Evolutionary conservation across 2,113 vertebrate genomes (phyloP), one percentile per base, ranked within the genome.

Genomic region (Cephalopterus ornatus): DNA sequence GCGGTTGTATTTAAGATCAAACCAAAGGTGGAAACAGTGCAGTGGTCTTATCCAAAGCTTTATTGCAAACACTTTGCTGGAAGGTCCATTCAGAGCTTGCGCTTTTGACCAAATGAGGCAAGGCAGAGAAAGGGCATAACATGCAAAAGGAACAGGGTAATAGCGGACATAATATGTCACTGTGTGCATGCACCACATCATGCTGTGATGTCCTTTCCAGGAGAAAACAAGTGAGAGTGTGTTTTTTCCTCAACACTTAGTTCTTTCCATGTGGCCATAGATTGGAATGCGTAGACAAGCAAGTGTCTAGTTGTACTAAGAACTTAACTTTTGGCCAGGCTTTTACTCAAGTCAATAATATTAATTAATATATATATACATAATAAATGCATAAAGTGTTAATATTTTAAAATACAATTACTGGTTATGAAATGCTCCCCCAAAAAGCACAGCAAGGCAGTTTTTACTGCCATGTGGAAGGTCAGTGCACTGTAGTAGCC

Each of bases 171-270:
- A 30, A 6, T 75, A 53, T 42, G 50, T 39, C 49, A 32, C 23
- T 47, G 11, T 71, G 10, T 44, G 27, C 0, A 0, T 52, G 6
- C 3, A 49, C 32, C 8, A 6, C 24, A 3, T 72, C 9, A 10
- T 59, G 14, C 33, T 82, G 28, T 59, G 76, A 35, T 27, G 33
- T 55, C 41, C 9, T 77, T 88, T 55, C 32, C 9, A 15, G 39
- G 12, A 82, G 41, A 67, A 81, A n/a, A 44, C 15, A 49, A 63
- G 30, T 1, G 1, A 68, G 21, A 21, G 5, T 42, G 5, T 63
- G 35, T 50, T 26, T 18, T 73, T 92, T 72, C 33, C 14, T 79
- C 27, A 7, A 5, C 3, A 5, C 24, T 67, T 68, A 18, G 5
- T 65, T 65, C 35, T 55, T 65, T 39, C 52, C 9, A 2, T 5